Evolutionary conservation across 2,888 invertebrate species (phyloP), one percentile per base, ranked within the genome.

Genomic region (Trachelus troglodyta): DNA sequence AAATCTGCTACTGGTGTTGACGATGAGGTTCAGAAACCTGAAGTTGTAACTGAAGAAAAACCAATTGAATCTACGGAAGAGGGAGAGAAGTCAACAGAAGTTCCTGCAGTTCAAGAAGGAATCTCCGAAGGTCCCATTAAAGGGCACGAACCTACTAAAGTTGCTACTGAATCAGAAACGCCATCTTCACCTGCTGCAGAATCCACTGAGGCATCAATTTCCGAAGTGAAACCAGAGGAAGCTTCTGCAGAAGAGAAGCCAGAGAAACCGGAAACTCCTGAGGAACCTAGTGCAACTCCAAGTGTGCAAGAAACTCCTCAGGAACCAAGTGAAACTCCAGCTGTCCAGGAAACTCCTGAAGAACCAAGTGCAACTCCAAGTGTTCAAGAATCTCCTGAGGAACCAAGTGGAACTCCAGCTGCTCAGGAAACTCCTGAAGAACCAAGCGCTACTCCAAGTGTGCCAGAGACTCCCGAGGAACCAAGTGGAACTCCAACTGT

Each of bases 21-120:
- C 34, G 34, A 71, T 40, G 83, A 85, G 77, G 75, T 56, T 56
- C 23, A 79, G 74, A 73, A 79, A 73, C 69, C 12, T 76, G 30
- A 74, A 34, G 69, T 79, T 33, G 79, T 76, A 73, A 33, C 69
- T 34, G 78, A 78, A 77, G 80, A 79, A 77, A 73, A 77, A 80
- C 73, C 81, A 35, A 35, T 69, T 69, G 80, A 75, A 77, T 35
- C 74, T 12, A 56, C 76, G 12, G 77, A 37, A 73, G 77, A 76
- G 75, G 81, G 75, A 79, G 81, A 82, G 77, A 79, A 80, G 73
- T 56, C 73, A 30, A 76, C 81, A 1, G 76, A 82, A 75, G 56
- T 33, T 73, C 73, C 81, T 31, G n/a, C 15, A 69, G 74, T 40
- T 69, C 37, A 79, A 35, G 30, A 76, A 33, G 73, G 74, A 40